Base-by-base conservation (phyloP, 2,113 vertebrate genomes). In the Actenoides lindsayi region DNA sequence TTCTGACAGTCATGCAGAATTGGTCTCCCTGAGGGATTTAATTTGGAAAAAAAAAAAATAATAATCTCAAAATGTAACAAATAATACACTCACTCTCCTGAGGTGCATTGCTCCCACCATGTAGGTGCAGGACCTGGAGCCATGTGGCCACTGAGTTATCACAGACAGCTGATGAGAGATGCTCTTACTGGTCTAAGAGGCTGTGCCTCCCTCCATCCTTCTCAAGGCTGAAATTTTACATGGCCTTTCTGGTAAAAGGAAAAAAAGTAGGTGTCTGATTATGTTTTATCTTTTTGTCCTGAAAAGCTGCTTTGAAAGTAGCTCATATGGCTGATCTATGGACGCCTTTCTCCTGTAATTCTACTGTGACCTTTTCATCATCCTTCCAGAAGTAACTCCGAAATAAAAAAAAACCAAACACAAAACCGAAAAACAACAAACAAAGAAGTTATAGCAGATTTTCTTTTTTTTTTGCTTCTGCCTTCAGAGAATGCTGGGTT, bases 341-440 rank as follows among this genome's bases (percentile, higher is more conserved):
- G 46, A 51, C 25, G 24, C 13, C 11, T 51, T 70, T 65, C 63
- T 89, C 63, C 90, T 60, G 30, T 64, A 94, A 77, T 90, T 90
- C 90, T 86, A 37, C 51, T 60, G 59, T 83, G 85, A 96, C 94
- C 92, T 95, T 90, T 93, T 51, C 94, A 59, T 37, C n/a, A 59
- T 15, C 44, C n/a, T 88, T 91, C 59, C 46, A 78, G 28, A 82
- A 90, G 13, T 10, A 85, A 83, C 39, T n/a, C 25, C 41, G 4
- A 33, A 30, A 57, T 20, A 3, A 16, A 11, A 37, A 25, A 5
- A 11, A 3, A 13, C 3, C 4, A 3, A 16, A 16, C 2, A 30
- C 35, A 20, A 28, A 37, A 42, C 14, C 5, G 37, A 37, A 3
- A 1, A 37, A 51, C 48, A 53, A 74, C 64, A 75, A 78, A 81